Percentiles rank a stretch among this genome's conserved stretches.
Conservation (phyloP, 2,113 vertebrate species). For the Grus americana region DNA sequence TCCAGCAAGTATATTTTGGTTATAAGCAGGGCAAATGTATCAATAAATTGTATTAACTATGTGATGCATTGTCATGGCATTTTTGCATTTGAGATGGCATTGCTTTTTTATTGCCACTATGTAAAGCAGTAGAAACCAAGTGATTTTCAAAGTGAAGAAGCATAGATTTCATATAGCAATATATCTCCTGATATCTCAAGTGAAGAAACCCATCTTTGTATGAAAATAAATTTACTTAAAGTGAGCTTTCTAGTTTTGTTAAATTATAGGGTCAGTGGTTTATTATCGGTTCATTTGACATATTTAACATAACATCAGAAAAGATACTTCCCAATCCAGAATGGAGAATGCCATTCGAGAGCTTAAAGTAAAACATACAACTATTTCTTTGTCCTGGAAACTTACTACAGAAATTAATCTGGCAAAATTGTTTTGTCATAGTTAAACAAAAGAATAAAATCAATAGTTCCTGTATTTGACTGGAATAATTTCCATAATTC, state of each 20-base stretch:
- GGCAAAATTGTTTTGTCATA: neutral
- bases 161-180: neutral
- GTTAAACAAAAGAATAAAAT: neutral
- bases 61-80: neutral
- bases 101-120: neutral
- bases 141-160: neutral
- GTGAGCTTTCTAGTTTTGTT: neutral
- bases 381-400: neutral
- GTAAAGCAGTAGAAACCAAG: neutral
- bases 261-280: neutral
- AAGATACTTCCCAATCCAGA: neutral
- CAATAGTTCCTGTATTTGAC: neutral
- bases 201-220: neutral
- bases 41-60: neutral
- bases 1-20: neutral
- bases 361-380: neutral
- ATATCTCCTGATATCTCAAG: neutral
- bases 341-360: fast-evolving
- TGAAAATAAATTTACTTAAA: neutral
- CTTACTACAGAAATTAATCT: neutral
- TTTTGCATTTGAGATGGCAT: neutral
- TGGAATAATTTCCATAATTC: neutral
- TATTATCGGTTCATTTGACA: neutral
- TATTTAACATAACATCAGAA: neutral
- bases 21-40: neutral